phyloP scores from a whole-genome alignment of 2,113 vertebrate species.

The Fregetta grallaria region DNA sequence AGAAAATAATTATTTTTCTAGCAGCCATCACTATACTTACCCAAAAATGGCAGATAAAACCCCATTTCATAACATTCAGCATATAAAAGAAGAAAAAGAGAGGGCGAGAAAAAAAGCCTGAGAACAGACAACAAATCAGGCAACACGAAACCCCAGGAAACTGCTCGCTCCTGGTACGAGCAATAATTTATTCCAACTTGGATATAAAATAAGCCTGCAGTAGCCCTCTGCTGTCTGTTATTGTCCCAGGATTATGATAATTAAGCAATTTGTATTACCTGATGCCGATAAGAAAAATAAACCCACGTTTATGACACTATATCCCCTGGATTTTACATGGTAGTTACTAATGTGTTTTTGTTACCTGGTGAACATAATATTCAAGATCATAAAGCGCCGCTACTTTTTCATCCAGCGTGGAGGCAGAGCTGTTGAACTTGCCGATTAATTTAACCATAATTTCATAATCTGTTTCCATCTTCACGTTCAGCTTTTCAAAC shows the following conservation, averaged over 20 bases:
- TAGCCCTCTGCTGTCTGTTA: slow-evolving; percentile 30
- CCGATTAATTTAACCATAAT: slow-evolving; percentile 86
- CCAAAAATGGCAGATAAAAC: background rate
- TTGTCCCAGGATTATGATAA: slow-evolving; percentile 58
- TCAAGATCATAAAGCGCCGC: slow-evolving; percentile 88
- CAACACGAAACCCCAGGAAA: background rate
- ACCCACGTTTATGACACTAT: background rate
- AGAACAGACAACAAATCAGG: background rate
- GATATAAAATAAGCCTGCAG: slow-evolving; percentile 14
- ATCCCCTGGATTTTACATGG: slow-evolving; percentile 1
- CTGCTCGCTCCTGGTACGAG: background rate
- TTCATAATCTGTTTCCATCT: slow-evolving; percentile 90
- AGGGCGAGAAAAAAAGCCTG: background rate
- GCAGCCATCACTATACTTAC: background rate
- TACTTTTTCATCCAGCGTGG: slow-evolving; percentile 81
- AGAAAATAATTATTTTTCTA: background rate
- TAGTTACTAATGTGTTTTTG: background rate
- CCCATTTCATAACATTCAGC: background rate
- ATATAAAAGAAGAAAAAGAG: background rate
- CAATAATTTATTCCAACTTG: background rate
- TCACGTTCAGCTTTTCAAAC: slow-evolving; percentile 84
- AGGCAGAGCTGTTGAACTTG: slow-evolving; percentile 82
- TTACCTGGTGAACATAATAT: slow-evolving; percentile 96
- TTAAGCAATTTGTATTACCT: slow-evolving; percentile 57
- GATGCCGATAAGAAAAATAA: slow-evolving; percentile 48